Base-by-base conservation (phyloP, 2,113 vertebrate genomes). In the Xenopus tropicalis region DNA sequence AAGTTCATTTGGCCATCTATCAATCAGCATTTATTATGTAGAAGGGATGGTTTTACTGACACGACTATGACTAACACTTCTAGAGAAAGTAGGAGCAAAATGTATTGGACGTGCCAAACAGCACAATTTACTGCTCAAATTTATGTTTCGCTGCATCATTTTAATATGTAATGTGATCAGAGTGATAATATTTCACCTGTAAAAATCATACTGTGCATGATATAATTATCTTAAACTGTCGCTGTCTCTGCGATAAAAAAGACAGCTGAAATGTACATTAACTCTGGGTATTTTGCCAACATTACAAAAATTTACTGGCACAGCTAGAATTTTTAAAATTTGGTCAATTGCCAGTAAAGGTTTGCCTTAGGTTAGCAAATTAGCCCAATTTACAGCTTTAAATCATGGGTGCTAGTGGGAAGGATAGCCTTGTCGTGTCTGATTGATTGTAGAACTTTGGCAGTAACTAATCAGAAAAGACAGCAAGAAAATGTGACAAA, bases 301-400 rank as follows among this genome's bases (percentile, higher is more conserved):
- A 63, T 59, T 62, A 54, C 21, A 69, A 59, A 68, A 76, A 76
- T 76, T 69, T 76, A 76, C 73, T 76, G 73, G 73, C 73, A 76
- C 58, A 54, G 73, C 66, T 69, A 69, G 59, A 76, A 63, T 63
- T 76, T 75, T 44, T 56, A 13, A 76, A 69, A 76, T 69, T 76
- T 76, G 73, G 73, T 69, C 48, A n/a, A 11, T 69, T 43, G 73
- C 73, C 72, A 76, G 58, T 37, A 63, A 69, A 76, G 73, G 48
- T 54, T 76, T 76, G 66, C 58, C 66, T 63, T 25, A 76, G 73
- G 73, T 76, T 76, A 76, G 73, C 66, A 76, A 76, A 76, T 76
- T 76, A 76, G 66, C 73, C 73, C 72, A 66, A 76, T 76, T 76
- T 76, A 76, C 52, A 69, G 73, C 66, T 62, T 76, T 76, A 76